phyloP scores from a whole-genome alignment of 2,797 vertebrate genomes.

The Sparidentex hasta region DNA sequence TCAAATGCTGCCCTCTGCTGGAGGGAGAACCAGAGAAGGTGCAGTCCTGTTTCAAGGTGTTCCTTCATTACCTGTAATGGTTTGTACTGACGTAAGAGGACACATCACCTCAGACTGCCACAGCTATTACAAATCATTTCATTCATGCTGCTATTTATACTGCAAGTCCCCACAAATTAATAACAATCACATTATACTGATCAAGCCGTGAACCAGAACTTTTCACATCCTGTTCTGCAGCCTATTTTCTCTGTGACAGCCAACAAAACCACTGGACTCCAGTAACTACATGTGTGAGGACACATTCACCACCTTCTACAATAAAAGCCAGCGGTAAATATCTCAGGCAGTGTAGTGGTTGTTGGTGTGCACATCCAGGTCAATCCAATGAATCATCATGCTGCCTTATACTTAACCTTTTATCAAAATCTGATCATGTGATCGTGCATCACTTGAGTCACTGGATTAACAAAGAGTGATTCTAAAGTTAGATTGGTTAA shows the following conservation, averaged over 20 bases:
- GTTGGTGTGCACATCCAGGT: no score
- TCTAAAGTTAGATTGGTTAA: background rate
- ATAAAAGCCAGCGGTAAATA: background rate
- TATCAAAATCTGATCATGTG: background rate
- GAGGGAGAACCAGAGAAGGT: background rate
- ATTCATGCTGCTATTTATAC: background rate
- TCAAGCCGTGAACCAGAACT: background rate
- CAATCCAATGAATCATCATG: background rate
- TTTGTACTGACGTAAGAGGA: background rate
- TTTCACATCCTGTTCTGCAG: background rate
- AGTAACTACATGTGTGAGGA: background rate
- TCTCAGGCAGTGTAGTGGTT: background rate
- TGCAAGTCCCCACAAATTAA: background rate
- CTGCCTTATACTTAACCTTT: background rate
- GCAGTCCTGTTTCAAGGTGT: no score
- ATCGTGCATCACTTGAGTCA: no score
- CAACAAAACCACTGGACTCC: background rate
- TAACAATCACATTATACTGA: background rate
- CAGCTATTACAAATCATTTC: background rate
- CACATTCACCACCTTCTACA: background rate
- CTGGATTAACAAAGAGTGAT: no score
- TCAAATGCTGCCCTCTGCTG: constrained; percentile 37
- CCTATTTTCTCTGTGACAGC: background rate
- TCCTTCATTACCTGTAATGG: no score
- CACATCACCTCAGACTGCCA: background rate